These are phyloP conservation scores for Calliopum simillimum DNA, from an alignment of 2,888 invertebrate genomes.

Conservation along the genomic window DNA sequence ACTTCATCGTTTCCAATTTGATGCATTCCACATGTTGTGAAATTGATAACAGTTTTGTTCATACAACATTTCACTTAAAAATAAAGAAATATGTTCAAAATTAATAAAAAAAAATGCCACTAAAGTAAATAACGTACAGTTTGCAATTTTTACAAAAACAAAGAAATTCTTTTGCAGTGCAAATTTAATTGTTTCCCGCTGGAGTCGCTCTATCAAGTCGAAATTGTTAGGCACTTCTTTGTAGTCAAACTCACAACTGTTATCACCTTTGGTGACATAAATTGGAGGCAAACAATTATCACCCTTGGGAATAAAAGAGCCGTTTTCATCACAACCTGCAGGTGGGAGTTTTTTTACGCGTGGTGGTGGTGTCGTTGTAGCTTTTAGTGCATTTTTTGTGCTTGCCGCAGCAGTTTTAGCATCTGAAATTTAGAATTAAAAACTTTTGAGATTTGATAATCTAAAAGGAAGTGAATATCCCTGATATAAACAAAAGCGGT, in stretches of 20 bases:
- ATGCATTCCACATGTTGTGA: slow-evolving; percentile 80
- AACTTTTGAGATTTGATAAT: not conserved
- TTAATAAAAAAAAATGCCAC: not conserved
- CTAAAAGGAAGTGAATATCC: too few species aligned
- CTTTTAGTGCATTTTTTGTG: slow-evolving; percentile 42
- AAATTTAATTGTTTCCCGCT: slow-evolving; percentile 76
- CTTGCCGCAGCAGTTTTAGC: slow-evolving; percentile 23
- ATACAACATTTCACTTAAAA: slow-evolving; percentile 81
- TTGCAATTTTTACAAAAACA: slow-evolving; percentile 79
- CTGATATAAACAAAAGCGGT: too few species aligned
- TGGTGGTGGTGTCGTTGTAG: slow-evolving; percentile 40
- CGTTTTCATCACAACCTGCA: slow-evolving; percentile 55
- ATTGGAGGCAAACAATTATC: slow-evolving; percentile 71
- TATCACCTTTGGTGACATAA: slow-evolving; percentile 52
- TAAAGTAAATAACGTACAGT: slow-evolving; percentile 77
- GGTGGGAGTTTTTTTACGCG: slow-evolving; percentile 57
- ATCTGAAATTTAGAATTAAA: slow-evolving; percentile 26
- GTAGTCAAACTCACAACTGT: slow-evolving; percentile 58
- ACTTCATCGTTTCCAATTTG: slow-evolving; percentile 88
- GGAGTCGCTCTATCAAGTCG: slow-evolving; percentile 71
- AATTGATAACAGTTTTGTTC: slow-evolving; percentile 80
- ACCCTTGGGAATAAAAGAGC: slow-evolving; percentile 64
- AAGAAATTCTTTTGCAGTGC: slow-evolving; percentile 80
- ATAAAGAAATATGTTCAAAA: slow-evolving; percentile 32
- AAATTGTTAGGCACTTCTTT: slow-evolving; percentile 69